Evolutionary conservation across 2,797 vertebrate genomes (phyloP).

Genomic region (Dicrostonyx torquatus): DNA sequence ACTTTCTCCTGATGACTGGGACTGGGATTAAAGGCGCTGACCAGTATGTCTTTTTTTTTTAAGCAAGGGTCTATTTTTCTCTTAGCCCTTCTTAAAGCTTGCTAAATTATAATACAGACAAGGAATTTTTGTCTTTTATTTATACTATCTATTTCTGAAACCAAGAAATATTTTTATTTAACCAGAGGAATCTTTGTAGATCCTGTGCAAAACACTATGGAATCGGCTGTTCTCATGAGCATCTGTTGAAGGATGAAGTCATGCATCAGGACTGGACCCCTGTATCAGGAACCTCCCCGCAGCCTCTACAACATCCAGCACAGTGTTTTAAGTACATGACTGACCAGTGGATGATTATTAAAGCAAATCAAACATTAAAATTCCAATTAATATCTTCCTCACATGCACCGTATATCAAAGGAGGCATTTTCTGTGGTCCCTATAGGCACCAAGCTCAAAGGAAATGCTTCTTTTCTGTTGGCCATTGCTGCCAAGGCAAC

Average conservation of each 20-base stretch:
- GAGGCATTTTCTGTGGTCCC: not conserved
- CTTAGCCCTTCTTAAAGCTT: not conserved
- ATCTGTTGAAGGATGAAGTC: slow-evolving; percentile 14
- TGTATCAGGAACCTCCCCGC: not conserved
- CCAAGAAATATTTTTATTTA: slow-evolving; percentile 43
- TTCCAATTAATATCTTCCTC: not conserved
- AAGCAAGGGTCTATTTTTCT: not conserved
- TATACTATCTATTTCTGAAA: slow-evolving; percentile 39
- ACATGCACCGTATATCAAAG: not conserved
- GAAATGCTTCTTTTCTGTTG: not conserved
- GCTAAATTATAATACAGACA: not conserved
- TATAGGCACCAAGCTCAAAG: slow-evolving; percentile 6
- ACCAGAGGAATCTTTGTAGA: slow-evolving; percentile 40
- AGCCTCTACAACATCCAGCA: not conserved
- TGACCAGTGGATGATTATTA: not conserved
- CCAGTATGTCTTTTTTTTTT: not conserved
- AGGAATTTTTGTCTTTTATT: not conserved
- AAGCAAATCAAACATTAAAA: not conserved
- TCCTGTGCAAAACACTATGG: not conserved
- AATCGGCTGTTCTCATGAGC: not conserved
- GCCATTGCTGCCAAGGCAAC: not conserved
- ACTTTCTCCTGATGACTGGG: not conserved
- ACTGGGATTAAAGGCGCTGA: not conserved
- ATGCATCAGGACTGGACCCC: not conserved
- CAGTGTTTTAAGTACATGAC: not conserved